Conservation (phyloP, 1,140 invertebrate species). For the Lepidurus apus region DNA sequence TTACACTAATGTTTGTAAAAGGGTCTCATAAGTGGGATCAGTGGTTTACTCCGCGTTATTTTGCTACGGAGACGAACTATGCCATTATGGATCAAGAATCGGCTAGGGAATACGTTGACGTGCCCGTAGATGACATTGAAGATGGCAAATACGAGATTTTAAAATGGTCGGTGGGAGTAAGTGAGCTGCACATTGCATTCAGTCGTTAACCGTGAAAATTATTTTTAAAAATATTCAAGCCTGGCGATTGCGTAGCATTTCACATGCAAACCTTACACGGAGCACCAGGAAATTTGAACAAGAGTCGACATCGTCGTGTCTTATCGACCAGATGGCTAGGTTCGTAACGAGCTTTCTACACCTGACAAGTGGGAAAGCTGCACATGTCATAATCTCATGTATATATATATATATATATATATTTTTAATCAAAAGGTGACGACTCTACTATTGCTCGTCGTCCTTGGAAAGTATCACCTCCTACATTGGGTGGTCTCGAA, state of each 20-base stretch:
- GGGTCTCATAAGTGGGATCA: slow-evolving; percentile 41
- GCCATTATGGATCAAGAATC: neutral
- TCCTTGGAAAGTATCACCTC: neutral
- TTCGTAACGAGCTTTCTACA: neutral
- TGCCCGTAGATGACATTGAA: slow-evolving; percentile 38
- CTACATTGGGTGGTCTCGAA: neutral
- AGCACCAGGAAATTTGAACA: slow-evolving; percentile 38
- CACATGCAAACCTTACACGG: slow-evolving; percentile 41
- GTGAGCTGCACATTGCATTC: neutral
- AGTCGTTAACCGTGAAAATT: neutral
- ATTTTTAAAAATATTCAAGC: slow-evolving; percentile 30
- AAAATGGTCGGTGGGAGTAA: slow-evolving; percentile 39
- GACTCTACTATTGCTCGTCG: neutral
- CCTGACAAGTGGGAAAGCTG: neutral
- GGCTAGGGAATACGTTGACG: slow-evolving; percentile 33
- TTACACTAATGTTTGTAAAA: slow-evolving; percentile 37
- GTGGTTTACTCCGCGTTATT: slow-evolving; percentile 41
- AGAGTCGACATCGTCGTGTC: slow-evolving; percentile 37
- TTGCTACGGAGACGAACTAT: slow-evolving; percentile 39
- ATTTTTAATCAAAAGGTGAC: neutral
- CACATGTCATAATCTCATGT: neutral
- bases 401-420: too few relatives aligned
- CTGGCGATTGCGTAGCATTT: slow-evolving; percentile 41
- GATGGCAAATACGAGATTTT: slow-evolving; percentile 37
- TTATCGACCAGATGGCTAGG: slow-evolving; percentile 41